phyloP scores from a whole-genome alignment of 2,113 vertebrate species.

The Burhinus oedicnemus region DNA sequence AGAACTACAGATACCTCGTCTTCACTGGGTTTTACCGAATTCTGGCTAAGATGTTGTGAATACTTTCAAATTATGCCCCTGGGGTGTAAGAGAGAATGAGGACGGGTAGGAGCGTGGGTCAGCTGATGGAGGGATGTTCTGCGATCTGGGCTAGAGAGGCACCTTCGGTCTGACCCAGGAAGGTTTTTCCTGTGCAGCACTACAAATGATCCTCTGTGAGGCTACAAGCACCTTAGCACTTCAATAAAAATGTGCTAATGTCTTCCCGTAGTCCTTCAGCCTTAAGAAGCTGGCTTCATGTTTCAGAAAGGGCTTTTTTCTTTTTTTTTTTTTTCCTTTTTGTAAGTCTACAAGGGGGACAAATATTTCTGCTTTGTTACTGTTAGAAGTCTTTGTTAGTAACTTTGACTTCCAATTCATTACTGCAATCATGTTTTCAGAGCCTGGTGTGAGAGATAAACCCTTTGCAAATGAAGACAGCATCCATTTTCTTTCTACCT shows the following conservation, averaged over 20 bases:
- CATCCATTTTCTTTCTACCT: constrained; percentile 80
- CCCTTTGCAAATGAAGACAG: constrained; percentile 82
- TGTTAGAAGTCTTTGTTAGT: constrained; percentile 81
- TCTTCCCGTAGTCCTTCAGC: neutral
- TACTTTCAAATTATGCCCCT: neutral
- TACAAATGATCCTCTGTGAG: neutral
- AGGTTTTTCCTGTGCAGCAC: neutral
- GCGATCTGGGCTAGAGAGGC: neutral
- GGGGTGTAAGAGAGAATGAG: neutral
- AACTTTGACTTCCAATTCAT: constrained; percentile 82
- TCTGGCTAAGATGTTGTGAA: neutral
- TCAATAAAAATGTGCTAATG: neutral
- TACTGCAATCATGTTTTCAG: constrained; percentile 78
- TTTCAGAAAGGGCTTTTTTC: neutral
- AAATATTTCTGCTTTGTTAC: constrained; percentile 41
- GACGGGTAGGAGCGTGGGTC: fast-evolving
- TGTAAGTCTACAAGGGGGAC: constrained; percentile 26
- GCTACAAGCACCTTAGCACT: neutral
- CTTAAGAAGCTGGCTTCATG: constrained; percentile 8
- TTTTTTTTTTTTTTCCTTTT: neutral
- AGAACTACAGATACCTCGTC: neutral
- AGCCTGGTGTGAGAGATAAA: constrained; percentile 90
- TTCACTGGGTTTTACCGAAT: neutral
- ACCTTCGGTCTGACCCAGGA: neutral
- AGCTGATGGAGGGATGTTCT: neutral